Base-by-base conservation (phyloP, 2,888 invertebrate species). In the Tolmerus cingulatus region DNA sequence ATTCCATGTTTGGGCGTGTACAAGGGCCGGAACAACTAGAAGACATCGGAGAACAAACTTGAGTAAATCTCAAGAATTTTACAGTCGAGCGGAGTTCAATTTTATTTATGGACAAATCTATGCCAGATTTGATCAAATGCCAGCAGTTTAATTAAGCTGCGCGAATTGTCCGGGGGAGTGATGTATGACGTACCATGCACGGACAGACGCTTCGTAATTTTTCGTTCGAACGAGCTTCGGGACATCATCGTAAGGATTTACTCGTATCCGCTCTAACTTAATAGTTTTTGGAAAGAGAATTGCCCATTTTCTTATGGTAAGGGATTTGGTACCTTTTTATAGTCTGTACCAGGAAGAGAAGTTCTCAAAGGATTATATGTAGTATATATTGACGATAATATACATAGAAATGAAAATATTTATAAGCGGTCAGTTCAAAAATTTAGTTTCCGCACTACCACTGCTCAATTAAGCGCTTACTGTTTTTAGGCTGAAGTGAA, bases 91-190 rank as follows among this genome's bases (percentile, higher is more conserved):
- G 74, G 43, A 74, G 27, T 85, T 74, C 74, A 85, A 85, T 85
- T 85, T 85, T 85, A 85, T 85, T 85, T 85, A 85, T 85, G 74
- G 85, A 34, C 74, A 40, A 74, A 74, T 85, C 46, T 85, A 74
- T 74, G 85, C 85, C 74, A 74, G 85, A 85, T 85, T 85, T 85
- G 85, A 85, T 85, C 85, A 74, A 85, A 85, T 85, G 85, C 85
- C 85, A 85, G 74, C 74, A 85, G 85, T 74, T 85, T 85, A 85
- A 85, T 85, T 85, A 85, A 85, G 85, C 82, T 66, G 23, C 66
- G 66, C 66, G 66, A 66, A 66, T 66, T 66, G 66, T 66, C 66
- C 66, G 66, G 66, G 27, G 66, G 66, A 66, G 66, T 66, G 66
- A 66, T 66, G 66, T 66, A 66, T 66, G 23, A 66, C 12, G 66